phyloP scores from a whole-genome alignment of 1,140 invertebrate species.

The Nymphalis io region DNA sequence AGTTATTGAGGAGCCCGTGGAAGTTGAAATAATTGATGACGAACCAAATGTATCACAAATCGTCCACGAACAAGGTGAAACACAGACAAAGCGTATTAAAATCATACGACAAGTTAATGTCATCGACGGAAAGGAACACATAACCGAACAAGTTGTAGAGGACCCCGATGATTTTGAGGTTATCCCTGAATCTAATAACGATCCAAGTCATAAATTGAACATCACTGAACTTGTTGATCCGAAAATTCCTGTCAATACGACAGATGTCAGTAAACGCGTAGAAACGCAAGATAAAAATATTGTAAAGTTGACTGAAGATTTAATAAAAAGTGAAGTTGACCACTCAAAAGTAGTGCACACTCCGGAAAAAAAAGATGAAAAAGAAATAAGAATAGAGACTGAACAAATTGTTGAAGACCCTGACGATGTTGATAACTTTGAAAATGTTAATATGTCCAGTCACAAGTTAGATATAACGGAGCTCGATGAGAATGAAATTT shows the following conservation, averaged over 20 bases:
- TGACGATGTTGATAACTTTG: not conserved
- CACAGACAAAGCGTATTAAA: slow-evolving; percentile 81
- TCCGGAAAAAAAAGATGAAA: not conserved
- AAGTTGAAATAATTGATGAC: slow-evolving; percentile 76
- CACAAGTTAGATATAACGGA: not conserved
- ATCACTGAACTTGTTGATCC: not conserved
- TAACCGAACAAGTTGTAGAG: slow-evolving; percentile 81
- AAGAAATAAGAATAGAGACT: slow-evolving; percentile 33
- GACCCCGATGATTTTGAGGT: not conserved
- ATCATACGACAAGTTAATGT: slow-evolving; percentile 86
- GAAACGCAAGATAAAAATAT: slow-evolving; percentile 48
- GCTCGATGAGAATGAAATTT: not conserved
- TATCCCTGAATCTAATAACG: not conserved
- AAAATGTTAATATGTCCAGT: not conserved
- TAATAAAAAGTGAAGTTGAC: slow-evolving; percentile 12
- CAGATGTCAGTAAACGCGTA: slow-evolving; percentile 6
- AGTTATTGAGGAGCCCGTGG: slow-evolving; percentile 87
- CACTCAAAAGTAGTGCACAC: not conserved
- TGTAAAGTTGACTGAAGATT: slow-evolving; percentile 4
- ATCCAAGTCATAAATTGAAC: not conserved
- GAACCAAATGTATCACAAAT: slow-evolving; percentile 52
- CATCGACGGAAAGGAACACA: slow-evolving; percentile 87
- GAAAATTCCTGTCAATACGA: not conserved
- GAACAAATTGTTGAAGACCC: slow-evolving; percentile 76
- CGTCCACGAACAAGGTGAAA: slow-evolving; percentile 53